Base-by-base conservation (phyloP, 2,113 vertebrate species). In the Marmota flaviventris region DNA sequence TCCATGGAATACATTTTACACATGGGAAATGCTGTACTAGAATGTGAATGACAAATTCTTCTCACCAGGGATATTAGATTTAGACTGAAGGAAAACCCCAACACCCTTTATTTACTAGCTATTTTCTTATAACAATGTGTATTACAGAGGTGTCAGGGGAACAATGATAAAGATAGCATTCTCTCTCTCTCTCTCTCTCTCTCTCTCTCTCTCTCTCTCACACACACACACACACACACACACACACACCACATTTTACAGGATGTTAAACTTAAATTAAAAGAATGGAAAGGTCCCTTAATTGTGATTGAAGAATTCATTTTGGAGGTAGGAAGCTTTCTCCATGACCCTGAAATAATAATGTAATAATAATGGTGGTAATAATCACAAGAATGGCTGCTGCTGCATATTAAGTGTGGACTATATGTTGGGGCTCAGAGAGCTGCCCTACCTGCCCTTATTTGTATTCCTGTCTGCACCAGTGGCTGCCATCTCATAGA, bases 201-300 rank as follows among this genome's bases (percentile, higher is more conserved):
- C 51, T 51, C 51, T 51, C 51, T 45, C 7, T 45, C 42, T 9
- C 5, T 42, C 42, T 42, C 5, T 5, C 4, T 1, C 9, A 77
- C 9, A 42, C 14, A 25, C 34, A 77, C 13, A 95, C 56, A 77
- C 37, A 29, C 37, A 67, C 12, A 29, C 3, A 93, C 34, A 89
- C 4, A 70, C 10, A 73, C 20, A 34, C 18, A 96, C 63, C 48
- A 51, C 48, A 93, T 98, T 95, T 94, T 83, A 81, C 37, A 95
- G 83, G 86, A 92, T 14, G 86, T 94, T 93, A 96, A 94, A 96
- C 39, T 89, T 65, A 92, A 86, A 87, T 37, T 67, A 93, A 93
- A 94, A 63, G 70, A 84, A 77, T 53, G 73, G n/a, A 87, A 95
- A 97, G 51, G 34, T 39, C 45, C 70, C 11, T 88, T 89, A 42